phyloP scores from a whole-genome alignment of 2,797 vertebrate species.

The Darevskia nairensis region DNA sequence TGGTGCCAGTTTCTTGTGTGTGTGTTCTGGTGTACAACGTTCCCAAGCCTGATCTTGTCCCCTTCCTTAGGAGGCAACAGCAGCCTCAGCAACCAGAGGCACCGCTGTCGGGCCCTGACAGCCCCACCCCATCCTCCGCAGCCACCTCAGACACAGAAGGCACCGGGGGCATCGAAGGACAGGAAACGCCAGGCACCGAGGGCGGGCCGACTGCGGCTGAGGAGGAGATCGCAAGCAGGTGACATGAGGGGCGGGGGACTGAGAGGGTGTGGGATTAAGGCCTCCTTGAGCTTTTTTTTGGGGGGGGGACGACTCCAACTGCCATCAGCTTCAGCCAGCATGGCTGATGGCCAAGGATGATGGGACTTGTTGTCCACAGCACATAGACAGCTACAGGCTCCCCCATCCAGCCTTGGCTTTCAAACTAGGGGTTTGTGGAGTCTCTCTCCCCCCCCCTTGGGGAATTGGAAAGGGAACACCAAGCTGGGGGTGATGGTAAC shows the following conservation, averaged over 20 bases:
- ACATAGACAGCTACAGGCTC: not conserved
- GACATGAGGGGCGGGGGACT: not conserved
- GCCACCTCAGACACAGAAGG: conserved; percentile 62
- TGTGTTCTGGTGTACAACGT: not conserved
- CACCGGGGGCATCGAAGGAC: conserved; percentile 30
- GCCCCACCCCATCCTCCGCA: conserved; percentile 55
- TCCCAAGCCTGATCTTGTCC: not conserved
- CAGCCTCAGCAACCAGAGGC: conserved; percentile 39
- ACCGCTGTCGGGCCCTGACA: conserved; percentile 49
- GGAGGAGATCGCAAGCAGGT: conserved; percentile 73
- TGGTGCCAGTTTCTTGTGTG: not conserved
- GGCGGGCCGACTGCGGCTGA: conserved; percentile 49
- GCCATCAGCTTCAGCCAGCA: not conserved
- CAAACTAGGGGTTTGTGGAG: not conserved
- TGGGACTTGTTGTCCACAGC: not conserved
- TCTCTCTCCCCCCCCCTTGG: not conserved
- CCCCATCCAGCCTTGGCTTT: not conserved
- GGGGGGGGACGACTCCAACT: not conserved
- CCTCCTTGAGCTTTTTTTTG: not conserved
- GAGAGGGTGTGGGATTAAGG: too few relatives aligned
- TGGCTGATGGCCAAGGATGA: not conserved
- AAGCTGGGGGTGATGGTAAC: not conserved
- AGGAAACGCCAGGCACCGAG: conserved; percentile 37
- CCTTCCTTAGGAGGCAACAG: conserved; percentile 64
- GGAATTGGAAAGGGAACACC: too few relatives aligned